These are phyloP conservation scores for Pogonocichla stellata DNA, from an alignment of 2,113 vertebrate genomes.

Conservation along the genomic window DNA sequence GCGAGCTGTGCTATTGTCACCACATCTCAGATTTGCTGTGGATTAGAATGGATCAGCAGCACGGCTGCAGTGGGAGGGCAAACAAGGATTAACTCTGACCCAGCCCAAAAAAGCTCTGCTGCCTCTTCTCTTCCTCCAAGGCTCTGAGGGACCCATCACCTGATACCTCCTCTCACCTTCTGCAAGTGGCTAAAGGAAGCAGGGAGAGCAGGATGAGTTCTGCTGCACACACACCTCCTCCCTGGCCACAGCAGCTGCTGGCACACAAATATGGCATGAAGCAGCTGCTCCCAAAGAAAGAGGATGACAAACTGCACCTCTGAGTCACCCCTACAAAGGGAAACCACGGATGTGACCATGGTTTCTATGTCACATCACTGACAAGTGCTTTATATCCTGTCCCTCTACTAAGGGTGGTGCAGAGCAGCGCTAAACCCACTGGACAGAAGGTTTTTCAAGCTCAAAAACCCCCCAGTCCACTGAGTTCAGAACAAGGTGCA, in stretches of 20 bases:
- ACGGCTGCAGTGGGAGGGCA: fast-evolving
- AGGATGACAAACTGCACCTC: neutral
- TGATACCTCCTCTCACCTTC: neutral
- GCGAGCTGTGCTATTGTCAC: fast-evolving
- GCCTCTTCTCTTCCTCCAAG: neutral
- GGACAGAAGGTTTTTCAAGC: neutral
- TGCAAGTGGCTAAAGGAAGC: fast-evolving
- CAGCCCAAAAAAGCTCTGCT: neutral
- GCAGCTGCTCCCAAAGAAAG: neutral
- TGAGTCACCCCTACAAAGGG: neutral
- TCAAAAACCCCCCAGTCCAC: neutral
- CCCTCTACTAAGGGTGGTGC: neutral
- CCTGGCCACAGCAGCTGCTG: neutral
- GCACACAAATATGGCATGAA: fast-evolving
- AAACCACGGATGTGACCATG: fast-evolving
- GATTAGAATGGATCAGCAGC: neutral
- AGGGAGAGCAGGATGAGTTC: neutral
- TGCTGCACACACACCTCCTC: neutral
- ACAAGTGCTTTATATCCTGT: neutral
- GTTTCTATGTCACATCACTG: neutral
- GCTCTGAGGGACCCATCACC: neutral
- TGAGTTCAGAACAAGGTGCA: neutral
- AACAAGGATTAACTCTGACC: neutral
- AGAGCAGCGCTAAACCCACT: neutral
- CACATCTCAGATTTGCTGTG: neutral